Percentiles rank a stretch among this genome's conserved stretches.
phyloP scores from a whole-genome alignment of 2,797 vertebrate species.

The Galago senegalensis region DNA sequence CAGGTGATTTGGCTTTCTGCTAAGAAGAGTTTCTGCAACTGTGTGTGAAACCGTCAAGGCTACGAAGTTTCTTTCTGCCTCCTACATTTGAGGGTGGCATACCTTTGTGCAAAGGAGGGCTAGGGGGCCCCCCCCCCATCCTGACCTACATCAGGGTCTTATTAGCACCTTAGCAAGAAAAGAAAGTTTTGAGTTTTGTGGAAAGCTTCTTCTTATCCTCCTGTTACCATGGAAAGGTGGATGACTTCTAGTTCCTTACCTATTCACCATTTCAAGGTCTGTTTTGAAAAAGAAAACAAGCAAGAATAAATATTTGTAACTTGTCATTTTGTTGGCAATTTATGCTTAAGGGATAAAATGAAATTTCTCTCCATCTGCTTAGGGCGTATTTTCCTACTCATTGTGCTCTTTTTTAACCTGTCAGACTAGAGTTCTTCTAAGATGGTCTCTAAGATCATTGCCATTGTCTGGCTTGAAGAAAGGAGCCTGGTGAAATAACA shows the following conservation, averaged over 20 bases:
- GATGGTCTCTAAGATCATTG: not conserved
- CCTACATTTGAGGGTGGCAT: not conserved
- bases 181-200: not conserved
- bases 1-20: not conserved
- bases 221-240: not conserved
- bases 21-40: not conserved
- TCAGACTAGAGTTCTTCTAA: slow-evolving; percentile 7
- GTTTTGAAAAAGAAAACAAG: not conserved
- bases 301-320: slow-evolving; percentile 18
- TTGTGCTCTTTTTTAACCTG: not conserved
- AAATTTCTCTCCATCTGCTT: not conserved
- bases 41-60: not conserved
- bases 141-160: not conserved
- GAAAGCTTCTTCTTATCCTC: not conserved
- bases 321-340: slow-evolving; percentile 33
- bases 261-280: not conserved
- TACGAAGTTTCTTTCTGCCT: not conserved
- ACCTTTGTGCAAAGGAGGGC: not conserved
- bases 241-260: not conserved
- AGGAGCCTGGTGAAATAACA: not conserved
- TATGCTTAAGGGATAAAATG: slow-evolving; percentile 25
- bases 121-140: not conserved
- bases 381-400: not conserved
- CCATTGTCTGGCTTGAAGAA: not conserved
- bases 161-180: not conserved